Evolutionary conservation across 2,797 vertebrate genomes (phyloP).

Genomic region (Lepidocolaptes lacrymiger): DNA sequence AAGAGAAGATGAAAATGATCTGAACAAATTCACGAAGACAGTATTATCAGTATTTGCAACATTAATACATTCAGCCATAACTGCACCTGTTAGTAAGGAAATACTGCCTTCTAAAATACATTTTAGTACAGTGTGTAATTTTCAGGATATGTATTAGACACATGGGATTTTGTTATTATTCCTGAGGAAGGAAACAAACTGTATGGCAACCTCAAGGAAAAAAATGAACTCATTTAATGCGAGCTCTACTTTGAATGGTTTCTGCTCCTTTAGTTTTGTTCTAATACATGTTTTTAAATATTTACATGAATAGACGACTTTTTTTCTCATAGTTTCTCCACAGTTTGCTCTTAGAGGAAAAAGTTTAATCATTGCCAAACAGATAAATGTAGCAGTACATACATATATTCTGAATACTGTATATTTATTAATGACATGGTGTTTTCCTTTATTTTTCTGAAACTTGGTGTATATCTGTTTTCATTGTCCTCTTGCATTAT

Average conservation of each 20-base stretch:
- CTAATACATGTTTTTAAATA: background rate
- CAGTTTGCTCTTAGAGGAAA: background rate
- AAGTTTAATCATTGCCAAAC: background rate
- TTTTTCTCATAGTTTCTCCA: background rate
- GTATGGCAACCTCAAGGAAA: background rate
- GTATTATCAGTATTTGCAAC: background rate
- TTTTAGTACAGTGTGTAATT: background rate
- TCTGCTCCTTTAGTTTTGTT: background rate
- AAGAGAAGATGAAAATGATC: slow-evolving; percentile 6
- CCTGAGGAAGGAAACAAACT: background rate
- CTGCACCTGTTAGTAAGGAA: background rate
- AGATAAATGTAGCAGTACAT: background rate
- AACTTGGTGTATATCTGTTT: background rate
- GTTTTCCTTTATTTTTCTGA: slow-evolving; percentile 1
- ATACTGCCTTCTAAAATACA: background rate
- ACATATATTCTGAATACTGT: background rate
- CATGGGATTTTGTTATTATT: background rate
- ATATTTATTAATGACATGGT: background rate
- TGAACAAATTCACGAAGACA: slow-evolving; percentile 21
- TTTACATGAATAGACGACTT: background rate
- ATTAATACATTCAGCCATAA: background rate
- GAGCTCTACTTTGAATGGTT: background rate
- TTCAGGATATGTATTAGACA: background rate
- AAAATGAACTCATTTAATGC: background rate
- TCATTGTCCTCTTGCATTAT: slow-evolving; percentile 17